Percentiles rank a stretch among this genome's conserved stretches.
Evolutionary conservation across 2,113 vertebrate species (phyloP).

Genomic region (Orthonyx spaldingii): DNA sequence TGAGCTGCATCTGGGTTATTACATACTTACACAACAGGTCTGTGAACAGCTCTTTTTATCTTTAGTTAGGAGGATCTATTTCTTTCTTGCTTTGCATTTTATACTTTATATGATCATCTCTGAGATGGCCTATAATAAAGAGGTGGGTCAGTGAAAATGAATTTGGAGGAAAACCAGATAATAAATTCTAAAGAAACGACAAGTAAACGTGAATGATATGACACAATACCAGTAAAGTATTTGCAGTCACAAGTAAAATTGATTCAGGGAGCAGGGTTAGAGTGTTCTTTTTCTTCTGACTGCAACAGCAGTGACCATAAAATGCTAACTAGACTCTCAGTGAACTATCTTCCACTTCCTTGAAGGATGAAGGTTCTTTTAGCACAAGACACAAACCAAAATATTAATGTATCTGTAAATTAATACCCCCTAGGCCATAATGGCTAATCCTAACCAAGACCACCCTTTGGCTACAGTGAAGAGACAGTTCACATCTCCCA

Average conservation of each 20-base stretch:
- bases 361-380: background rate
- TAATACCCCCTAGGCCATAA: background rate
- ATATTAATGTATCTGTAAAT: background rate
- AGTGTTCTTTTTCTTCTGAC: background rate
- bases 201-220: background rate
- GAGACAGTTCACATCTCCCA: background rate
- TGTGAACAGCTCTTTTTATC: background rate
- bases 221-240: background rate
- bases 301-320: background rate
- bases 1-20: background rate
- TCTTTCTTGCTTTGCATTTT: background rate
- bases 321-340: background rate
- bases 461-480: background rate
- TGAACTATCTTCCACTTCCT: background rate
- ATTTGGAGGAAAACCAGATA: background rate
- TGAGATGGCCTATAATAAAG: background rate
- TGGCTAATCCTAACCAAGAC: background rate
- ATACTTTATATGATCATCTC: background rate
- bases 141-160: background rate
- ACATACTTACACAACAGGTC: background rate
- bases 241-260: background rate
- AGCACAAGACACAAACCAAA: background rate
- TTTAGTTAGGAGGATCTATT: background rate
- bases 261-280: background rate
- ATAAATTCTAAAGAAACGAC: background rate